phyloP scores from a whole-genome alignment of 1,140 invertebrate species.

The Coenobita brevimanus region DNA sequence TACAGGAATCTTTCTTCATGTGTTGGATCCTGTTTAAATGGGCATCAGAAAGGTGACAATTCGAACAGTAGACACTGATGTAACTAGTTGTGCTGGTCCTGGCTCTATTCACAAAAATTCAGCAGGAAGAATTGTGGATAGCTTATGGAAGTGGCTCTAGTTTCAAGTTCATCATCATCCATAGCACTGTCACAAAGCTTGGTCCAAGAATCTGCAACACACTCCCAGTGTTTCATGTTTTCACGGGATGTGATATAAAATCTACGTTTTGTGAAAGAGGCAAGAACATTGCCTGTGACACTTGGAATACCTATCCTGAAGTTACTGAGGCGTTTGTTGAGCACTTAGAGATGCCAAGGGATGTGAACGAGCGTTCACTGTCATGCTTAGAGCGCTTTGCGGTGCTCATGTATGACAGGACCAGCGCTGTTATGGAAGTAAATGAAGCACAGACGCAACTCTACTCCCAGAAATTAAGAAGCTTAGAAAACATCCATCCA shows the following conservation, averaged over 20 bases:
- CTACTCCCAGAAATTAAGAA: no score
- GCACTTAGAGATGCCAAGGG: no score
- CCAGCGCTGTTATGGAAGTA: no score
- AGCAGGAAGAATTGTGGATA: neutral
- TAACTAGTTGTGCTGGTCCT: constrained; percentile 37
- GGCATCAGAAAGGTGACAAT: constrained; percentile 1
- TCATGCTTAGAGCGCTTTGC: no score
- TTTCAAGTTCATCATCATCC: neutral
- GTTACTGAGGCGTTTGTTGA: neutral
- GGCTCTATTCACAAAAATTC: neutral
- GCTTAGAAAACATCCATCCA: no score
- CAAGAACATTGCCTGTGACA: neutral
- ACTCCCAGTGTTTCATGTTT: constrained; percentile 30
- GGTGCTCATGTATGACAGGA: no score
- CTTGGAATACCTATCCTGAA: neutral
- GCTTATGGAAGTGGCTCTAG: neutral
- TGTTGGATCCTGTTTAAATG: constrained; percentile 9
- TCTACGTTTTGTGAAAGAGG: neutral
- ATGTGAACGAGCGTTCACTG: no score
- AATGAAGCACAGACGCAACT: no score
- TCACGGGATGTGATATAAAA: constrained; percentile 44
- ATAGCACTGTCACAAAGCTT: neutral
- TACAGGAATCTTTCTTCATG: constrained; percentile 11
- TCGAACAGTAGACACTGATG: constrained; percentile 4
- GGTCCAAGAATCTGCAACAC: neutral